Evolutionary conservation across 2,113 vertebrate genomes (phyloP), one percentile per base, ranked within the genome.

Genomic region (Mugil cephalus): DNA sequence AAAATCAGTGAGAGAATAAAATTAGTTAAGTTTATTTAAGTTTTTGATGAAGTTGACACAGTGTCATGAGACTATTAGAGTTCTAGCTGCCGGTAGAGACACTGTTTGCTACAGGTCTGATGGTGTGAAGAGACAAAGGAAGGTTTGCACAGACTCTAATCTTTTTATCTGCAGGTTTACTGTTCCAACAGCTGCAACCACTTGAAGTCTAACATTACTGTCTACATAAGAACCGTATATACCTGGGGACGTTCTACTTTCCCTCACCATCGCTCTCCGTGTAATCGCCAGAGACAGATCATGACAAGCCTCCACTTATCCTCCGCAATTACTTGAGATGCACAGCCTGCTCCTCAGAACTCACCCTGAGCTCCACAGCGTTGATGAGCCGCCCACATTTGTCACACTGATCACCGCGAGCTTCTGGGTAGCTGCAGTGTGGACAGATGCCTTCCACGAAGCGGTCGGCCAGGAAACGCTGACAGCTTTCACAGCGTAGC

Each of bases 351-450:
- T 65, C 54, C 10, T 48, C 8, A 13, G n/a, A 19, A 69, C 85
- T 75, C 77, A 98, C 98, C 95, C 95, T 95, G 55, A 99, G 96
- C 80, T 99, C 98, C 71, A 95, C 92, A 1, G 98, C 97, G 7
- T 98, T 99, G 88, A 99, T 98, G 70, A 99, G 96, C 1, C 95
- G 95, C n/a, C 97, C 97, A 5, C 97, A 99, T 50, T 96, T 97
- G 85, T 99, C 98, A 30, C 98, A 99, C 79, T 99, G 98, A 91
- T 99, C 98, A 2, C 98, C 98, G 0, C 97, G 95, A 15, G 98
- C 98, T 73, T 98, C 98, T 3, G 94, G 89, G 2, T 96, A 99
- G 68, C 55, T 84, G 77, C 98, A 99, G 87, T 94, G 91, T 45
- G 98, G 98, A 74, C 98, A 99, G n/a, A 55, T 88, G 6, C 98